A percentile compares a stretch with the other conserved stretches of the same genome.
Conservation (phyloP, 2,888 invertebrate genomes). For the Taenaris catops region DNA sequence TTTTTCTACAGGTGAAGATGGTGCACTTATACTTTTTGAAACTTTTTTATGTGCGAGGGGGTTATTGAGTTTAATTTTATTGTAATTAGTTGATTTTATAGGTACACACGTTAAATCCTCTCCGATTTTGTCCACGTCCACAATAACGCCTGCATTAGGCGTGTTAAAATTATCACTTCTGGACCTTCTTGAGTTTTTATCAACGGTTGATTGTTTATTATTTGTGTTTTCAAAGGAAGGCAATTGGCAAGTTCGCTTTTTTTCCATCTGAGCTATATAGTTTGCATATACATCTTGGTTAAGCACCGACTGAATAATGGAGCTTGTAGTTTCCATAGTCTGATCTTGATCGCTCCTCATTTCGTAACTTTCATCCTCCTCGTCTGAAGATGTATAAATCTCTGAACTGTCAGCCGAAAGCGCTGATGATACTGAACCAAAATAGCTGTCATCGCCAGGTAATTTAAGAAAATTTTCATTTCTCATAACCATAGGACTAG, state of each 20-base stretch:
- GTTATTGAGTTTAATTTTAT: slow-evolving; percentile 63
- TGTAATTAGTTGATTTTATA: slow-evolving; percentile 39
- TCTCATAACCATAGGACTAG: slow-evolving; percentile 54
- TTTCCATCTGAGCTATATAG: slow-evolving; percentile 54
- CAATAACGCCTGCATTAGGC: slow-evolving; percentile 10
- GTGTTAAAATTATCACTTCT: slow-evolving; percentile 7
- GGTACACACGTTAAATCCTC: slow-evolving; percentile 47
- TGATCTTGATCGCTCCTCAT: slow-evolving; percentile 64
- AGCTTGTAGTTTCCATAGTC: slow-evolving; percentile 76
- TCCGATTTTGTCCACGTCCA: slow-evolving; percentile 3
- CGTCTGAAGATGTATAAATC: slow-evolving; percentile 61
- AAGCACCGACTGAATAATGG: slow-evolving; percentile 76
- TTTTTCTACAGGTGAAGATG: slow-evolving; percentile 65
- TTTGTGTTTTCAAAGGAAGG: slow-evolving; percentile 29
- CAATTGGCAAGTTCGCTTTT: slow-evolving; percentile 42
- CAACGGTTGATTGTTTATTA: slow-evolving; percentile 10
- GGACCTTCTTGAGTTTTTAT: slow-evolving; percentile 7
- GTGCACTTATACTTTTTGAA: slow-evolving; percentile 62
- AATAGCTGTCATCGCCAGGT: slow-evolving; percentile 55
- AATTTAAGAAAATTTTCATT: slow-evolving; percentile 55
- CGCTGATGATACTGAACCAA: slow-evolving; percentile 62
- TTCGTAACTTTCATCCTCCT: slow-evolving; percentile 69
- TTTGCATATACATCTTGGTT: slow-evolving; percentile 48
- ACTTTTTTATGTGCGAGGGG: slow-evolving; percentile 61
- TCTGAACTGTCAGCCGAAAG: slow-evolving; percentile 69